Evolutionary conservation across 2,888 invertebrate genomes (phyloP), one percentile per base, ranked within the genome.

Genomic region (Meliscaeva auricollis): DNA sequence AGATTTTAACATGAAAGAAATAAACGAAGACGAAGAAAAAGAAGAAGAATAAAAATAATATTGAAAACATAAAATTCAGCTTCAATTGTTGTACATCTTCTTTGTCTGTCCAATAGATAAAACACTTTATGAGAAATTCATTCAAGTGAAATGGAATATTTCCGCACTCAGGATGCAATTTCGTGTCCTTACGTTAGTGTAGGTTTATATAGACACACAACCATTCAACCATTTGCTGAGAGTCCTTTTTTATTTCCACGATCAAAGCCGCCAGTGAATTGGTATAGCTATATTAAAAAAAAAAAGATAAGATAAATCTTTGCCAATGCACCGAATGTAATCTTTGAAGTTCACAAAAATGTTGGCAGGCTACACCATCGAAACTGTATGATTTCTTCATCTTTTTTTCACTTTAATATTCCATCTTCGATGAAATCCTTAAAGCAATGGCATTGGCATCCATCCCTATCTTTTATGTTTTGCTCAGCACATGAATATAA

Each of bases 81-180:
- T 82, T 56, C 50, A 73, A 78, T 83, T 78, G 69, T 83, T 83
- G 78, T 83, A 56, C 35, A 30, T 73, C 64, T 66, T 54, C 69
- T 69, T 74, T 83, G 78, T 78, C 83, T 74, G 83, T 74, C 69
- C 74, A 73, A 70, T 56, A 78, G 78, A 78, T 83, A 78, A 83
- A 83, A 78, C 62, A 64, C 83, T 83, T 83, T 83, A 78, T 78
- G 83, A 74, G 64, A 69, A 62, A 74, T 74, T 62, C 74, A 64
- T 78, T 73, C 78, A 69, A 78, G 56, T 64, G 78, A 69, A 83
- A 83, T 74, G 69, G 79, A 78, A 78, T 78, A 83, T 78, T 83
- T 83, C 83, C 83, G 73, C 74, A 73, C 78, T 64, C 74, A 73
- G 78, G 78, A 78, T 83, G 78, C 79, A 83, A 83, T 83, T 78